Conservation (phyloP, 2,113 vertebrate genomes). For the Litocranius walleri region DNA sequence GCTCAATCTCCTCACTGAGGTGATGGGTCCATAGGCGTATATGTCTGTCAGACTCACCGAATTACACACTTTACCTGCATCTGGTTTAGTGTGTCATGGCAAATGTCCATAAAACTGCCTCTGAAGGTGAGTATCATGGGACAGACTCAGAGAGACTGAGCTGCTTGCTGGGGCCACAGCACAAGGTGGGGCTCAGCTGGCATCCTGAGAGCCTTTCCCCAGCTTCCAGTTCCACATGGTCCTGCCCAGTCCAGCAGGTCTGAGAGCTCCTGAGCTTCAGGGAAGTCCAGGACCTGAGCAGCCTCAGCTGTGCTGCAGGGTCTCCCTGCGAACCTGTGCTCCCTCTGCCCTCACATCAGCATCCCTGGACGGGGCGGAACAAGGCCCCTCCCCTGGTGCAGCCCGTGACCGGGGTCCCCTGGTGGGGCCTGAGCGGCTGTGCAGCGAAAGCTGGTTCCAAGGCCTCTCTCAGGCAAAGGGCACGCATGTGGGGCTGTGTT, state of each 20-base stretch:
- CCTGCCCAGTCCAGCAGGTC: background rate
- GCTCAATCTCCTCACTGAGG: background rate
- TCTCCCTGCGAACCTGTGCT: background rate
- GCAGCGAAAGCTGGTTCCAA: fast-evolving
- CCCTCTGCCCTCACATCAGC: background rate
- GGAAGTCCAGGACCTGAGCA: background rate
- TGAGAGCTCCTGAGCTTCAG: background rate
- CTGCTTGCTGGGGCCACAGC: too few relatives aligned
- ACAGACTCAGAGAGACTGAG: background rate
- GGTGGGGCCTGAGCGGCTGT: background rate
- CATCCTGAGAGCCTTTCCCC: background rate
- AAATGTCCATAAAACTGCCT: background rate
- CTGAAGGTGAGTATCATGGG: background rate
- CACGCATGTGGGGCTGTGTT: background rate
- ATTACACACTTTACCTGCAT: too few relatives aligned
- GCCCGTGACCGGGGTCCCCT: background rate
- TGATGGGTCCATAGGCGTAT: background rate
- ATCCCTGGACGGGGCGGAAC: fast-evolving
- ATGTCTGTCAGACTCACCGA: background rate
- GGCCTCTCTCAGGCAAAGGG: background rate
- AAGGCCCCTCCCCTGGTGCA: background rate
- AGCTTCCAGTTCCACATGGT: background rate
- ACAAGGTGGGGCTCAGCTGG: too few relatives aligned
- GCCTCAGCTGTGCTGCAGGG: background rate
- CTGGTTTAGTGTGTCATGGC: background rate